Evolutionary conservation across 2,797 vertebrate species (phyloP).

Genomic region (Hyperoplus immaculatus): DNA sequence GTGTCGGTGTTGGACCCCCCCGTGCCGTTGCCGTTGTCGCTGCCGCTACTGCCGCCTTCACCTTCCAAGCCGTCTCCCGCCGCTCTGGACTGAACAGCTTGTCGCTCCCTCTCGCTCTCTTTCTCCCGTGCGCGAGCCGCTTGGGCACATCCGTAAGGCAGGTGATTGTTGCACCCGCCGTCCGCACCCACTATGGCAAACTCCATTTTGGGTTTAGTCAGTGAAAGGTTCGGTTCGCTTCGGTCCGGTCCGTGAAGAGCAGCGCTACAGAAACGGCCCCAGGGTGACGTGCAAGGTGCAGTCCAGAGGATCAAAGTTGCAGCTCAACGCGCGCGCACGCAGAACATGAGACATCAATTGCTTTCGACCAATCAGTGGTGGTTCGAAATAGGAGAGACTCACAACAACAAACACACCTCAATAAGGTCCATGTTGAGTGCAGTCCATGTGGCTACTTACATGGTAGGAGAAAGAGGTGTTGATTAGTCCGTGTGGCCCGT

Average conservation of each 20-base stretch:
- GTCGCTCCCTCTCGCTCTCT: conserved; percentile 91
- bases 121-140: conserved; percentile 89
- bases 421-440: conserved; percentile 53
- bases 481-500: conserved; percentile 28
- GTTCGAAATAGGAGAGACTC: conserved; percentile 39
- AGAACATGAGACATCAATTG: conserved; percentile 65
- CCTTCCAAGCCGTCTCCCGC: conserved; percentile 51
- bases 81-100: conserved; percentile 85
- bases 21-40: conserved; percentile 16
- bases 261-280: conserved; percentile 49
- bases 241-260: conserved; percentile 15
- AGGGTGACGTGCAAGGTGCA: conserved; percentile 39
- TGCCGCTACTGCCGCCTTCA: conserved; percentile 59
- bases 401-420: conserved; percentile 53
- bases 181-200: conserved; percentile 99
- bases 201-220: conserved; percentile 89
- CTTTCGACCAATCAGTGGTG: conserved; percentile 53
- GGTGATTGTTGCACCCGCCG: conserved; percentile 94
- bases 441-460: conserved; percentile 59
- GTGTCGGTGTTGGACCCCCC: conserved; percentile 60
- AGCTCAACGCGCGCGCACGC: conserved; percentile 49
- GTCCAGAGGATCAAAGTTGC: conserved; percentile 72
- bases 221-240: conserved; percentile 24
- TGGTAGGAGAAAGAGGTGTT: conserved; percentile 30
- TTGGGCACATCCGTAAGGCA: conserved; percentile 95